phyloP scores from a whole-genome alignment of 2,113 vertebrate species.

The Dascyllus trimaculatus region DNA sequence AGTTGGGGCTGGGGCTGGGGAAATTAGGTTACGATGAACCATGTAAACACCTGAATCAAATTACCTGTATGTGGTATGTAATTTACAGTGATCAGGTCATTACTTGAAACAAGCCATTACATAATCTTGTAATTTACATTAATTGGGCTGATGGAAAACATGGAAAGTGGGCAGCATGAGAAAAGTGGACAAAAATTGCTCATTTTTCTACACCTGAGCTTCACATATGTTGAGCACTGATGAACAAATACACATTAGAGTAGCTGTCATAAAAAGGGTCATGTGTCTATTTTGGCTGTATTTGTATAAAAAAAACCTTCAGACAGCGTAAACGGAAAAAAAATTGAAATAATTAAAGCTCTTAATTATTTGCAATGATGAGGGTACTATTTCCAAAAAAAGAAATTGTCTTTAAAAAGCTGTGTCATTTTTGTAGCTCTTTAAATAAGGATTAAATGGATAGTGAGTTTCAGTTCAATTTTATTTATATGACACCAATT shows the following conservation, averaged over 20 bases:
- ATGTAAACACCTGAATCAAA: conserved; percentile 19
- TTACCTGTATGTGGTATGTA: conserved; percentile 14
- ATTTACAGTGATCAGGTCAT: neutral
- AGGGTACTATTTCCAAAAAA: no score
- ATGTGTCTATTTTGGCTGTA: no score
- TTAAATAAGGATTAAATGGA: no score
- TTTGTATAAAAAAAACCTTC: no score
- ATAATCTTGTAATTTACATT: conserved; percentile 4
- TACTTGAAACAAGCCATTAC: conserved; percentile 7
- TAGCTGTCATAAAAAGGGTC: no score
- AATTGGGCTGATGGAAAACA: neutral
- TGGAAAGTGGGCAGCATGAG: neutral
- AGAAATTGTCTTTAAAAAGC: no score
- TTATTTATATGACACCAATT: no score
- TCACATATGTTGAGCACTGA: neutral
- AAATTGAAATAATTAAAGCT: no score
- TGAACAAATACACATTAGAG: neutral
- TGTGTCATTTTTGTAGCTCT: no score
- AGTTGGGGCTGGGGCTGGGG: neutral
- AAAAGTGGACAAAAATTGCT: neutral
- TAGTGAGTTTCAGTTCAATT: no score
- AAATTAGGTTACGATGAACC: neutral
- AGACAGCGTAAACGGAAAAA: no score
- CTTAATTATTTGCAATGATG: no score
- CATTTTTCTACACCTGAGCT: neutral